Evolutionary conservation across 2,888 invertebrate species (phyloP), one percentile per base, ranked within the genome.

Genomic region (Globia sparganii): DNA sequence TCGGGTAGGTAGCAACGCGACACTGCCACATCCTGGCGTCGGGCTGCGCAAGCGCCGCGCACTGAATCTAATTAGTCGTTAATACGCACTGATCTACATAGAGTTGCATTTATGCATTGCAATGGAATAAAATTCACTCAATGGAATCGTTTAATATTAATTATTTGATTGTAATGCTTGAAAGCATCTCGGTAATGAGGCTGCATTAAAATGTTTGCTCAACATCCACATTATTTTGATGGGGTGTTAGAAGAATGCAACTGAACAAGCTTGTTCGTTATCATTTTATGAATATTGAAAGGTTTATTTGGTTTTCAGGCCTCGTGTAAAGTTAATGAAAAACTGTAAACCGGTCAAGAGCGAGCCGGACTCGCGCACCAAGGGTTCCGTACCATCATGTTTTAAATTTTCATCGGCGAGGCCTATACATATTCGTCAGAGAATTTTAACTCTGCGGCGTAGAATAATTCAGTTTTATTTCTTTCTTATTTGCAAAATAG

Each of bases 11-110:
- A 89, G 87, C 74, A 87, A 85, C 71, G 86, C 83, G 83, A 88
- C 87, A 86, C 83, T 58, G 80, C 82, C 81, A 80, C 86, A 87
- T 86, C 88, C 87, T 86, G 90, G 89, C 88, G 88, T 84, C 75
- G 77, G 65, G 59, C 71, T 82, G 87, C 84, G 88, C 87, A 84
- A 87, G 88, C 87, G 86, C 87, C 83, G 87, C 79, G 78, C 75
- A 72, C 86, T 87, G 86, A 85, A 90, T 91, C 83, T 87, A 87
- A 91, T 90, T 90, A 86, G 67, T 72, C 34, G 78, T 75, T 85
- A 83, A 86, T 88, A 72, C 77, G 73, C 71, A 73, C 40, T 64
- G 64, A 87, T 84, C 66, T 82, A 79, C 74, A 84, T 83, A 81
- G 84, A 86, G 85, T 66, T 87, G 88, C 58, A 81, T 74, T 78